Evolutionary conservation across 1,140 invertebrate species (phyloP), one percentile per base, ranked within the genome.

Genomic region (Diorhabda elongata): DNA sequence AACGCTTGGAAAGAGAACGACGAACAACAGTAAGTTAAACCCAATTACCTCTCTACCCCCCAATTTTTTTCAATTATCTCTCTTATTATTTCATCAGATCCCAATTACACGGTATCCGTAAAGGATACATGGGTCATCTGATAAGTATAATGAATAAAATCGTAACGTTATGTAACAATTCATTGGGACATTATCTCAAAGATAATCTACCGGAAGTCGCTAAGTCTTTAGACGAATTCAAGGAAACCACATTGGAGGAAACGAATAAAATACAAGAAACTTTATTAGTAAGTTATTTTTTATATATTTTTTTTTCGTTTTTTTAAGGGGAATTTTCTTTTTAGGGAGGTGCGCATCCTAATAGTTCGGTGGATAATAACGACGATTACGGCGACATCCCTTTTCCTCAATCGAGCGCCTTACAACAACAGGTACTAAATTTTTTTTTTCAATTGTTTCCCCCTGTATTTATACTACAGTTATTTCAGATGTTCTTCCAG

Each of bases 201-300:
- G 77, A 82, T 78, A 86, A 87, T 75, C 75, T 89, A 59, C 80
- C 85, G 59, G 81, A 86, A 63, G 85, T 88, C 71, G 81, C 80
- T 65, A 79, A 84, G 66, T 82, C 83, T 69, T 90, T 90, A 87
- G 82, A 88, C 60, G 79, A 82, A 43, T 89, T 91, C 82, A 81
- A 87, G 42, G 80, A 82, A 59, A 83, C 80, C 44, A 80, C 85
- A 57, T 77, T 92, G 66, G 76, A 80, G 44, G 86, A 88, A 76
- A 83, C 87, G 5, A 91, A 91, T 78, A 86, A 86, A 66, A 84
- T 81, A 71, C 88, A 90, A 76, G 79, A 86, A 74, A 83, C 86
- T 66, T 67, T 79, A 70, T 73, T 87, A 81, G 86, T 87, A 80
- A 78, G 77, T 52, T 52, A n/a, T 52, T 52, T 52, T 52, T 6